A percentile compares a stretch with the other conserved stretches of the same genome.
Evolutionary conservation across 2,797 vertebrate species (phyloP).

Genomic region (Chaunax sp.): DNA sequence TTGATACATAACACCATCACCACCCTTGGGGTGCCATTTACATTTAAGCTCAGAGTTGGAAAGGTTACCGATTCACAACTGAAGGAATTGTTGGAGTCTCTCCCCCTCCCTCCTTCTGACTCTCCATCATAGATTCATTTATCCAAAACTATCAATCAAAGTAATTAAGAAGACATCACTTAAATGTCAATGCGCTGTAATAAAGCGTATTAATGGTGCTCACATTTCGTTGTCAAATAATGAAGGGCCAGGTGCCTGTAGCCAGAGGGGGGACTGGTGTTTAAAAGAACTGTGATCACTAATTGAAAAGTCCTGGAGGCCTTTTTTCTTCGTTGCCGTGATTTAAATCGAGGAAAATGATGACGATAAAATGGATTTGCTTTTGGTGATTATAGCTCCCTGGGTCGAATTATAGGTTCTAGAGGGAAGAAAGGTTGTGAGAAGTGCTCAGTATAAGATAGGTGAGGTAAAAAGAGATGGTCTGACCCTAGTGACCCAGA

Average conservation of each 20-base stretch:
- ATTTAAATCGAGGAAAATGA: conserved; percentile 33
- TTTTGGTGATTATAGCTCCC: neutral
- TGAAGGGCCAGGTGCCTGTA: conserved; percentile 59
- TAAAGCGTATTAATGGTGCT: conserved; percentile 65
- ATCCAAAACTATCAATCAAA: conserved; percentile 73
- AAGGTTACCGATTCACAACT: conserved; percentile 68
- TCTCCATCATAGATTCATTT: conserved; percentile 37
- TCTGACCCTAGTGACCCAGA: conserved; percentile 14
- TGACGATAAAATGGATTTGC: conserved; percentile 9
- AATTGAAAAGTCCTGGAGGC: conserved; percentile 51
- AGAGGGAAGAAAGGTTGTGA: conserved; percentile 5
- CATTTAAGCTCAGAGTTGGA: conserved; percentile 61
- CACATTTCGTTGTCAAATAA: conserved; percentile 49
- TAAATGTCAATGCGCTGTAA: conserved; percentile 75
- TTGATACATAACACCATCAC: conserved; percentile 44
- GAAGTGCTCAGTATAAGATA: neutral
- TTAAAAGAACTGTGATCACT: conserved; percentile 46
- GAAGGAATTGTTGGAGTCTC: conserved; percentile 27
- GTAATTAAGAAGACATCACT: conserved; percentile 79
- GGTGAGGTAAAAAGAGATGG: neutral
- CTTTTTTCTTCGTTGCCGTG: conserved; percentile 17
- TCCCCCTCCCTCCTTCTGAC: conserved; percentile 14
- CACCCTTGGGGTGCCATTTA: conserved; percentile 56
- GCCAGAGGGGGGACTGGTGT: conserved; percentile 15
- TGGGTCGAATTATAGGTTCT: conserved; percentile 22